Evolutionary conservation across 2,888 invertebrate species (phyloP), one percentile per base, ranked within the genome.

Genomic region (Perizoma flavofasciatum): DNA sequence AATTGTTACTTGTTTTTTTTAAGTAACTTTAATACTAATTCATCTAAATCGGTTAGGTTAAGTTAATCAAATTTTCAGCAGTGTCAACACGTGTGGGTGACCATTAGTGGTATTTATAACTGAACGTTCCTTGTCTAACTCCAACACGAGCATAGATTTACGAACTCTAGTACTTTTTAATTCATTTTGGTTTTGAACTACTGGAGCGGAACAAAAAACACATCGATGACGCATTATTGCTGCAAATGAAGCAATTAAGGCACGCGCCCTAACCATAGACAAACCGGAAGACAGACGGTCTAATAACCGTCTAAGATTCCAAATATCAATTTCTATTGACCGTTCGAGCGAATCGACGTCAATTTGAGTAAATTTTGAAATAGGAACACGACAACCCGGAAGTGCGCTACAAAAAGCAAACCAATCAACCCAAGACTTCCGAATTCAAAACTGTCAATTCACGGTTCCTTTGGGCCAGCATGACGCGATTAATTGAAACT

Each of bases 241-340:
- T 75, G 79, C 86, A 89, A 92, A 92, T 91, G 89, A 92, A 92
- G 91, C 87, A 89, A 91, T 91, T 91, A 90, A 72, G 73, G 81
- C 88, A 88, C 89, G 89, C 89, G 87, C 83, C 88, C 83, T 81
- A 83, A 81, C 67, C 78, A 77, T 73, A 69, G 67, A 70, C 68
- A 66, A 58, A 83, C 88, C 86, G 89, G 89, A 90, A 86, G 90
- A 88, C 90, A 89, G 82, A 83, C 87, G 88, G 78, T 87, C 83
- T 89, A 91, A 90, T 91, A 81, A 82, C 79, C 82, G 74, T 83
- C 86, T 86, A 81, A 89, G 89, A 88, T 83, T 82, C 85, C 85
- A 85, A 88, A 90, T 91, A 91, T 91, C 91, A 91, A 91, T 92
- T 92, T 91, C 89, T 78, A 80, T 79, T 81, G 83, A 75, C 78